Evolutionary conservation across 2,797 vertebrate species (phyloP), one percentile per base, ranked within the genome.

Genomic region (Cossypha dichroa): DNA sequence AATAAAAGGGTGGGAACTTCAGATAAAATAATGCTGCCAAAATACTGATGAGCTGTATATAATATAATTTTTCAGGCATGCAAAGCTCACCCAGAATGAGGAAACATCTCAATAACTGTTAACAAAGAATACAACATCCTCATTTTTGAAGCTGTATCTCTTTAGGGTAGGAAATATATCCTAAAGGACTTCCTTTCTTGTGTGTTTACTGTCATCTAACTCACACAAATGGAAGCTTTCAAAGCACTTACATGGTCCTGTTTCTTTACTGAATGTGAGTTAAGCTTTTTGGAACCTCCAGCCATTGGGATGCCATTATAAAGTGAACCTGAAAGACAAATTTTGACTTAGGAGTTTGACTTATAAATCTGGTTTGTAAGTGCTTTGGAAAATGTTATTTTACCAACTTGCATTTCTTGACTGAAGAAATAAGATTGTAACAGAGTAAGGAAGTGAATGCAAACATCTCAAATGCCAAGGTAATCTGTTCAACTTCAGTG

Each of bases 181-280:
- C 40, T 34, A 40, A 59, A 75, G 28, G 11, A n/a, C 23, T 75
- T 56, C 6, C 4, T 84, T 81, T 60, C 29, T 25, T 49, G 5
- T 41, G 3, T 45, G 5, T 23, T 79, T 67, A 2, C 8, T 64
- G 33, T 63, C 34, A 67, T 33, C 15, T 48, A 28, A 33, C 17
- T 33, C 3, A 19, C 58, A 49, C 3, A 72, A 63, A 67, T 46
- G 7, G 29, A 88, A 41, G 19, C 23, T 77, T 70, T 69, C 34
- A 40, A 69, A 74, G n/a, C 33, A 56, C 36, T 78, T 26, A 8
- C 10, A 19, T 0, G 0, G 7, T 28, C 10, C 5, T 68, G 3
- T 59, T 73, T 66, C 31, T 20, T 51, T 72, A 54, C 0, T 63
- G 29, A 89, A 26, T 0, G 0, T 14, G 21, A 56, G 7, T 31